Evolutionary conservation across 2,888 invertebrate genomes (phyloP).

Genomic region (Amphipyra tragopoginis): DNA sequence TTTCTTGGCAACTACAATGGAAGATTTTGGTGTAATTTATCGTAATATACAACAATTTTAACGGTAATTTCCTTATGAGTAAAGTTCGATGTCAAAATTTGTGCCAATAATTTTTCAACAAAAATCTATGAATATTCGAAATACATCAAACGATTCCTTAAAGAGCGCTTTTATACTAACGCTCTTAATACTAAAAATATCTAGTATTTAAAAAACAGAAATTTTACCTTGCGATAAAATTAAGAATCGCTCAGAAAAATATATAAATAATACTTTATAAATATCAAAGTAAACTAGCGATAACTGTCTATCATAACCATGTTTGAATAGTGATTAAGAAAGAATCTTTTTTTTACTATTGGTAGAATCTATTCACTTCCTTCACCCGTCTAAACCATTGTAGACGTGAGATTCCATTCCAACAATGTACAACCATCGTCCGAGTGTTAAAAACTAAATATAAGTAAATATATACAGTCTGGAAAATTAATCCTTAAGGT

Average conservation of each 20-base stretch:
- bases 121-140: background rate
- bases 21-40: conserved; percentile 65
- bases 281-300: conserved; percentile 1
- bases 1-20: conserved; percentile 71
- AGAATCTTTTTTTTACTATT: too few relatives aligned
- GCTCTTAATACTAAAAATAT: background rate
- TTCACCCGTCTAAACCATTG: background rate
- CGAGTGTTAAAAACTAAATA: too few relatives aligned
- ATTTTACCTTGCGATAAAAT: background rate
- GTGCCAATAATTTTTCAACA: background rate
- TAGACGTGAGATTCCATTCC: conserved; percentile 13
- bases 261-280: background rate
- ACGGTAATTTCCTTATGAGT: conserved; percentile 5
- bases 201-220: conserved; percentile 1
- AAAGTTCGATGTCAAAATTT: conserved; percentile 24
- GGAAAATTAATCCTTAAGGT: conserved; percentile 30
- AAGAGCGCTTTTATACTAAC: conserved; percentile 11
- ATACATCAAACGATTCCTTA: background rate
- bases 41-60: conserved; percentile 21
- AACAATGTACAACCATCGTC: too few relatives aligned
- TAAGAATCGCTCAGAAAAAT: conserved; percentile 7
- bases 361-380: background rate
- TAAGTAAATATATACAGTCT: too few relatives aligned
- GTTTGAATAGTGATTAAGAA: too few relatives aligned
- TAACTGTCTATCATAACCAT: background rate